Base-by-base conservation (phyloP, 1,140 invertebrate genomes). In the Orius insidiosus region DNA sequence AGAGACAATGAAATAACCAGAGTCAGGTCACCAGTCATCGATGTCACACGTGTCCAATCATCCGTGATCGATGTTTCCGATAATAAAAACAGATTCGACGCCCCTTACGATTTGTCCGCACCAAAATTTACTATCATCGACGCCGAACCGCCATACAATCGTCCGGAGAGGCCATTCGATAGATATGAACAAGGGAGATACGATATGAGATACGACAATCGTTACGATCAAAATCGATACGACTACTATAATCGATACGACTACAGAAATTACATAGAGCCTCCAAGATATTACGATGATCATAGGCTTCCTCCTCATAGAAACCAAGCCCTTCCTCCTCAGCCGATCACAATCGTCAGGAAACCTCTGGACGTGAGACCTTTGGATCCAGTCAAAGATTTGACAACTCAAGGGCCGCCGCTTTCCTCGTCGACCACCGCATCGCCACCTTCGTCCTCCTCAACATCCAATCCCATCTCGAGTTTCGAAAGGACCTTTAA, bases 151-250 rank as follows among this genome's bases (percentile, higher is more conserved):
- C 51, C 51, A 4, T 45, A 49, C 36, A 45, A 45, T 19, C 46
- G 46, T 52, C 15, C n/a, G n/a, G n/a, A n/a, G n/a, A n/a, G n/a
- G n/a, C n/a, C 34, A 24, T 50, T 32, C 31, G 90, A 35, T 81
- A 59, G 79, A 85, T 57, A 71, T 82, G 67, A 62, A 86, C 35
- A 36, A 36, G 35, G n/a, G 7, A 24, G 24, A 7, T 24, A 24
- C 7, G 24, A 24, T 24, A 24, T 24, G 24, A 24, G 24, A 24
- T 24, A 24, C 7, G 24, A 24, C 24, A 24, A 10, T 13, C 5
- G 38, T 3, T 40, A 40, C 14, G 38, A 40, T 18, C 38, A 40
- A 18, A 40, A 24, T 7, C 3, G 38, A 40, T 40, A 14, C 38
- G 18, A 40, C 38, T 15, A 13, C 7, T 24, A 36, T 36, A n/a